Evolutionary conservation across 35 echinoderm and acorn worm species (phyloP).

Genomic region (Ophiothrix spiculata): DNA sequence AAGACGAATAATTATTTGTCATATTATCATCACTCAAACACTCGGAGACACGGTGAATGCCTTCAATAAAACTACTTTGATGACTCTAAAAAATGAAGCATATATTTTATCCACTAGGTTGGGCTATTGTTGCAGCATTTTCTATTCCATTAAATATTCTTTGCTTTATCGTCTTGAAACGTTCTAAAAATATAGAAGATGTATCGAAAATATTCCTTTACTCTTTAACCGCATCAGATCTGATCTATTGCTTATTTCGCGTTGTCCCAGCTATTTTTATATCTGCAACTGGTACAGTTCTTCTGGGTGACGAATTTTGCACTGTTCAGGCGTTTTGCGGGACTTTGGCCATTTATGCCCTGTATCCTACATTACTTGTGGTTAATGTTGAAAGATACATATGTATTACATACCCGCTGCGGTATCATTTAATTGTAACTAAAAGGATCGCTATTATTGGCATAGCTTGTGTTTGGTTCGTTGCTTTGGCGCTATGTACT

Average conservation of each 20-base stretch:
- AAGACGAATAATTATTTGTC: too few species aligned
- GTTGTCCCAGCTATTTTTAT: background rate
- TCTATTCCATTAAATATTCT: background rate
- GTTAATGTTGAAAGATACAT: slow-evolving; percentile 24
- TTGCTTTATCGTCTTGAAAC: slow-evolving; percentile 10
- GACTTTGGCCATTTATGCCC: background rate
- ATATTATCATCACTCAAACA: too few species aligned
- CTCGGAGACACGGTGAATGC: too few species aligned
- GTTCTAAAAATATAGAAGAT: background rate
- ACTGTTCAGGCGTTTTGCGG: background rate
- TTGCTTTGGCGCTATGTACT: background rate
- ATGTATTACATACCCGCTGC: slow-evolving; percentile 23
- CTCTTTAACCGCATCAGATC: slow-evolving; percentile 19
- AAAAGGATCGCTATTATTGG: background rate
- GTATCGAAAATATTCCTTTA: slow-evolving; percentile 9
- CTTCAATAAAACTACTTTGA: too few species aligned
- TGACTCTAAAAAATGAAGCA: too few species aligned
- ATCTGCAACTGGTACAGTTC: background rate
- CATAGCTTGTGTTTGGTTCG: background rate
- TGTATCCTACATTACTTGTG: background rate
- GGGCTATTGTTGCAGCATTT: background rate
- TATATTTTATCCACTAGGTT: background rate
- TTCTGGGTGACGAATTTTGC: slow-evolving; percentile 13
- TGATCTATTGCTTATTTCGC: background rate
- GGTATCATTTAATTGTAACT: background rate